These are phyloP conservation scores for Serranus cabrilla DNA, from an alignment of 2,797 vertebrate species.

Conservation along the genomic window DNA sequence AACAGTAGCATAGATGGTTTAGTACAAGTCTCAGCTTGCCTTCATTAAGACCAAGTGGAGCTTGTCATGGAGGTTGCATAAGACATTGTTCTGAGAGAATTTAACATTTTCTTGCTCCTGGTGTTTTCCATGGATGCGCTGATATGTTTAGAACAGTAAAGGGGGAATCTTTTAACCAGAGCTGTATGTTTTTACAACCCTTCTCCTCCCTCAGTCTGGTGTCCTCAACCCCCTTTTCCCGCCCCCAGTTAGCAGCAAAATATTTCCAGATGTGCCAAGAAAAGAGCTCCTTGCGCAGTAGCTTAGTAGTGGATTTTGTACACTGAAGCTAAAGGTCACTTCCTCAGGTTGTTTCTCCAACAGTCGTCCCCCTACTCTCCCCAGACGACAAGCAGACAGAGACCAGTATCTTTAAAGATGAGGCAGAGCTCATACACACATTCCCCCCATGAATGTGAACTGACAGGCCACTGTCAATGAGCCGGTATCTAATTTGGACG, in stretches of 20 bases:
- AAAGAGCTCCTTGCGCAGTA: conserved; percentile 73
- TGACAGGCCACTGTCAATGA: conserved; percentile 59
- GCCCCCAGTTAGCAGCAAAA: conserved; percentile 70
- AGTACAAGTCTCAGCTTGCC: conserved; percentile 34
- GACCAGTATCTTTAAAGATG: conserved; percentile 24
- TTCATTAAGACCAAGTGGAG: conserved; percentile 40
- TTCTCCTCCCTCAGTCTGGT: conserved; percentile 51
- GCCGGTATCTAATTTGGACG: conserved; percentile 61
- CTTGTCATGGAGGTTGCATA: conserved; percentile 20
- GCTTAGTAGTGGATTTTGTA: conserved; percentile 70
- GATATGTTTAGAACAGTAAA: conserved; percentile 22
- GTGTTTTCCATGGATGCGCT: neutral
- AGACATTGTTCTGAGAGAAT: conserved; percentile 7
- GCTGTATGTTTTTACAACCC: conserved; percentile 63
- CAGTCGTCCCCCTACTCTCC: conserved; percentile 34
- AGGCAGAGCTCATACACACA: conserved; percentile 16
- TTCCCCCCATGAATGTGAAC: conserved; percentile 46
- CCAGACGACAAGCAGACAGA: conserved; percentile 37
- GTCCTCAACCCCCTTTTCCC: conserved; percentile 49
- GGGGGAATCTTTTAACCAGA: conserved; percentile 59
- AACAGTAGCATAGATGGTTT: conserved; percentile 16
- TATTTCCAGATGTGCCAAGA: conserved; percentile 82
- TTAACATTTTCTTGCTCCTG: neutral
- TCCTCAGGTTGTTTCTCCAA: conserved; percentile 67
- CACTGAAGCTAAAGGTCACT: conserved; percentile 68